A percentile compares a stretch with the other conserved stretches of the same genome.
Conservation (phyloP, 2,888 invertebrate genomes). For the Hirtodrosophila duncani region DNA sequence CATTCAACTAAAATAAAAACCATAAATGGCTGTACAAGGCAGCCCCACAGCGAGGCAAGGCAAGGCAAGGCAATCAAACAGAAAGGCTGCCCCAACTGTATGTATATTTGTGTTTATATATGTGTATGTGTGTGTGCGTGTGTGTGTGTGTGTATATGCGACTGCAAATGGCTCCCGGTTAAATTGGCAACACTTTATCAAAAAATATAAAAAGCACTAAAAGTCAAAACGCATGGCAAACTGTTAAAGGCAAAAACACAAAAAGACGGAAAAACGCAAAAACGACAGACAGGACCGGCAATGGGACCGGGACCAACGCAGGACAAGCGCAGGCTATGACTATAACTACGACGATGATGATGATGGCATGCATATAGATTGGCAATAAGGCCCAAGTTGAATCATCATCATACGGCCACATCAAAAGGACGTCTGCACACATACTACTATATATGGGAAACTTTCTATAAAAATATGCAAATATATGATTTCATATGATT, state of each 20-base stretch:
- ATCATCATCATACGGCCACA: conserved; percentile 50
- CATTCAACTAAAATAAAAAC: conserved; percentile 61
- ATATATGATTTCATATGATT: conserved; percentile 62
- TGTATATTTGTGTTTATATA: conserved; percentile 8
- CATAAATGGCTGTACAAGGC: conserved; percentile 46
- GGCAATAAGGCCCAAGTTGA: conserved; percentile 64
- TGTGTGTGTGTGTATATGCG: conserved; percentile 6
- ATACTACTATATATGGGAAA: neutral
- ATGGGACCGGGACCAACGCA: conserved; percentile 21
- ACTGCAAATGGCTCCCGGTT: conserved; percentile 64
- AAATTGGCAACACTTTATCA: conserved; percentile 72
- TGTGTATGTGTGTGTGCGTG: conserved; percentile 7
- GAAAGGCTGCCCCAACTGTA: conserved; percentile 28
- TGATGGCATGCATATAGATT: conserved; percentile 63
- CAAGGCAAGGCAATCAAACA: conserved; percentile 39
- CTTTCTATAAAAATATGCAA: conserved; percentile 68
- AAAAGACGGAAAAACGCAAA: conserved; percentile 18
- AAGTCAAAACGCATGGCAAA: conserved; percentile 62
- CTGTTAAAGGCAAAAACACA: conserved; percentile 28
- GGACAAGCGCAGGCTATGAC: conserved; percentile 30
- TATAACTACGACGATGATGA: conserved; percentile 13
- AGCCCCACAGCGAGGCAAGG: conserved; percentile 2
- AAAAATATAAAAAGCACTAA: conserved; percentile 70
- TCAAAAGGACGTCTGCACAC: conserved; percentile 19
- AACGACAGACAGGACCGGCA: conserved; percentile 14